Evolutionary conservation across 35 echinoderm and acorn worm genomes (phyloP), one percentile per base, ranked within the genome.

Genomic region (Apostichopus californicus): DNA sequence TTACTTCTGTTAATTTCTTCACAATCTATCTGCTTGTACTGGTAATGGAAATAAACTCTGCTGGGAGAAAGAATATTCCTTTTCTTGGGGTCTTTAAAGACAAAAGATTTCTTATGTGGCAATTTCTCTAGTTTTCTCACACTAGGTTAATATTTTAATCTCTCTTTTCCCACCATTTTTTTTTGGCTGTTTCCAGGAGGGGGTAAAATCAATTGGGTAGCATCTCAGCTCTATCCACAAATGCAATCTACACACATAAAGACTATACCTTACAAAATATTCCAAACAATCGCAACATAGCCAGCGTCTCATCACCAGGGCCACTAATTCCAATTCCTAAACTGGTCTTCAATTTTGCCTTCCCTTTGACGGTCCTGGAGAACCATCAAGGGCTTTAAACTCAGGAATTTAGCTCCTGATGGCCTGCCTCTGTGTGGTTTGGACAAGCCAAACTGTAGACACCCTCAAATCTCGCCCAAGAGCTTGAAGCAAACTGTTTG

Each of bases 251-350:
- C 57, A 85, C 81, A 85, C 56, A 85, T n/a, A 58, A 5, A 85
- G 9, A 85, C 81, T 60, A 85, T 85, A 85, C 81, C 81, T 85
- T 85, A 56, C 81, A 85, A 85, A 60, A 85, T 58, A 55, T 58
- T 85, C 81, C 81, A 85, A 85, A 60, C 5, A 85, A 85, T 85
- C 81, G 81, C 81, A 85, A 58, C 34, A 85, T 56, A 85, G 13
- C 81, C 81, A 85, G 81, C 81, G 81, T 85, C 81, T 85, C 55
- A 85, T 85, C 81, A 75, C 71, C 55, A n/a, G 56, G 55, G 56
- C 55, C 81, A 85, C 23, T 60, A 14, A 58, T 58, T 56, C 10
- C 12, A 58, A 85, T 54, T 85, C 21, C 71, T 85, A 58, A 85
- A 59, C 81, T 59, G 81, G 81, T 85, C 81, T 59, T 85, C 81